Evolutionary conservation across 1,140 invertebrate species (phyloP).

Genomic region (Xylocopa sonorina): DNA sequence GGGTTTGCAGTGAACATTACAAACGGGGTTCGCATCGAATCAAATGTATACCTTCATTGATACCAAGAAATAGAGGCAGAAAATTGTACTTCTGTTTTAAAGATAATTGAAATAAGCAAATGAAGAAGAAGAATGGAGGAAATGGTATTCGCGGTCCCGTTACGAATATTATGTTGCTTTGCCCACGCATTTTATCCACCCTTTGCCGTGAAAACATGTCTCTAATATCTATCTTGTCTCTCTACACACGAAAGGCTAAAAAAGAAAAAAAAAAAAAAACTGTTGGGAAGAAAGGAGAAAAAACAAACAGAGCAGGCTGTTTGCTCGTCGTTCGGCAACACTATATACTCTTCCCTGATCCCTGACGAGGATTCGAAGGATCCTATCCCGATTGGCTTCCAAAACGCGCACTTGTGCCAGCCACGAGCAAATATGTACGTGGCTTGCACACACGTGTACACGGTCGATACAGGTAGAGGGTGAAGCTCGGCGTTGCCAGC

Average conservation of each 20-base stretch:
- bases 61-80: too few relatives aligned
- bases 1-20: too few relatives aligned
- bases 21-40: too few relatives aligned
- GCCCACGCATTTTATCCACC: too few relatives aligned
- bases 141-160: neutral
- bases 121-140: too few relatives aligned
- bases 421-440: slow-evolving; percentile 41
- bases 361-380: slow-evolving; percentile 40
- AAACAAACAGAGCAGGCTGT: slow-evolving; percentile 38
- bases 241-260: too few relatives aligned
- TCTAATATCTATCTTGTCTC: too few relatives aligned
- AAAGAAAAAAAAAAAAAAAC: too few relatives aligned
- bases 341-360: slow-evolving; percentile 58
- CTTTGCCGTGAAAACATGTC: too few relatives aligned
- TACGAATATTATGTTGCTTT: slow-evolving; percentile 16
- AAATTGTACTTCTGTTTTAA: too few relatives aligned
- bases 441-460: slow-evolving; percentile 41
- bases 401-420: slow-evolving; percentile 53
- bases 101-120: too few relatives aligned
- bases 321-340: slow-evolving; percentile 65
- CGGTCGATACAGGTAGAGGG: slow-evolving; percentile 54
- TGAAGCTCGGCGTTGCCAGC: slow-evolving; percentile 36
- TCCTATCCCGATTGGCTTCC: slow-evolving; percentile 55
- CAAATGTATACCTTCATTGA: too few relatives aligned
- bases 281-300: slow-evolving; percentile 5